Conservation (phyloP, 2,888 invertebrate genomes). For the Eurytoma californica region DNA sequence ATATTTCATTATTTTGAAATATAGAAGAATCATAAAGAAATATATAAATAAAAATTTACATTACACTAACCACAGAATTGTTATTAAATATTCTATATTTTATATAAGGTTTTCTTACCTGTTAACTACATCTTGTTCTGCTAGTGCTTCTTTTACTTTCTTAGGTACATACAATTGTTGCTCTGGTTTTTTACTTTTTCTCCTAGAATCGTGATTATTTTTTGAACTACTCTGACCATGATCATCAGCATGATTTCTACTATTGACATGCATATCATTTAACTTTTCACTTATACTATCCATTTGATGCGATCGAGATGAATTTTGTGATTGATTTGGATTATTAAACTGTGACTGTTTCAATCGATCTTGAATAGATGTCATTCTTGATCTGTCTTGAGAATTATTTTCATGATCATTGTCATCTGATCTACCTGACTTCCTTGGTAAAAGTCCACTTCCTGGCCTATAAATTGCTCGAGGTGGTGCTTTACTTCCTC, state of each 20-base stretch:
- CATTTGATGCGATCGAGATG: constrained; percentile 61
- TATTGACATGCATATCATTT: constrained; percentile 66
- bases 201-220: constrained; percentile 66
- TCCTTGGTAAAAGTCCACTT: constrained; percentile 82
- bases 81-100: background rate
- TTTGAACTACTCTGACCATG: constrained; percentile 61
- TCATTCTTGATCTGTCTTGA: constrained; percentile 64
- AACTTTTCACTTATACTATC: constrained; percentile 67
- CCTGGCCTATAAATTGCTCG: constrained; percentile 86
- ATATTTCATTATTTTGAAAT: background rate
- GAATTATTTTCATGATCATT: constrained; percentile 74
- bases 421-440: constrained; percentile 80
- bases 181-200: constrained; percentile 77
- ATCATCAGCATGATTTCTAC: constrained; percentile 64
- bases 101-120: constrained; percentile 62
- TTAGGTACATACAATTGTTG: constrained; percentile 77
- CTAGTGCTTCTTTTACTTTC: constrained; percentile 74
- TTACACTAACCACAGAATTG: background rate
- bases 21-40: background rate
- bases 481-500: constrained; percentile 82
- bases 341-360: constrained; percentile 65
- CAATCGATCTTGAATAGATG: constrained; percentile 68
- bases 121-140: constrained; percentile 70
- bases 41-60: constrained; percentile 26
- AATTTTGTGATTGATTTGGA: constrained; percentile 60